A percentile compares a stretch with the other conserved stretches of the same genome.
phyloP scores from a whole-genome alignment of 2,797 vertebrate species.

The Gobio occitaniae region DNA sequence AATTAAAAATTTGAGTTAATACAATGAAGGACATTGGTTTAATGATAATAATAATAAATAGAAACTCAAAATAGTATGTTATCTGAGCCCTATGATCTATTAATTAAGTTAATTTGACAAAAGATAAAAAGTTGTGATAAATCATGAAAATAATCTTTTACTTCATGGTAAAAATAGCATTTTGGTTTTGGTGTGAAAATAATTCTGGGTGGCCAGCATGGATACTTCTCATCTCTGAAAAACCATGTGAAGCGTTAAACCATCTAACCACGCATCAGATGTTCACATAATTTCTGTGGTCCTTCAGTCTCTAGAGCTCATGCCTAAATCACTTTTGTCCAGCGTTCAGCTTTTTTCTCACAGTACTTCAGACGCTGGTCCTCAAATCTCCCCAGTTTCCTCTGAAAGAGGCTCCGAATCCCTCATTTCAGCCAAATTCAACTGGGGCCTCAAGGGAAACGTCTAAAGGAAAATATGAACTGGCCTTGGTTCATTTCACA shows the following conservation, averaged over 20 bases:
- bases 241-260: background rate
- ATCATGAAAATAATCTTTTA: too few relatives aligned
- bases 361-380: constrained; percentile 23
- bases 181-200: background rate
- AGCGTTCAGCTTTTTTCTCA: constrained; percentile 47
- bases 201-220: background rate
- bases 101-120: too few relatives aligned
- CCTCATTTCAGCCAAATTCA: background rate
- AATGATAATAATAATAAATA: too few relatives aligned
- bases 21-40: too few relatives aligned
- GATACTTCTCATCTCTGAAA: background rate
- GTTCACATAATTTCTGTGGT: constrained; percentile 11
- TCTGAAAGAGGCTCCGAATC: background rate
- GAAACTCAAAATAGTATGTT: too few relatives aligned
- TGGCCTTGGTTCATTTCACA: constrained; percentile 4
- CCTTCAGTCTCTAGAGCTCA: constrained; percentile 24
- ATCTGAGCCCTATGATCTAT: too few relatives aligned
- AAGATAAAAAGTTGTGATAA: too few relatives aligned
- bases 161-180: background rate
- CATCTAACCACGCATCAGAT: background rate
- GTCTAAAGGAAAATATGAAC: constrained; percentile 13
- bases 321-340: constrained; percentile 13
- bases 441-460: background rate
- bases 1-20: too few relatives aligned
- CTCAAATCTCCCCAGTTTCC: constrained; percentile 3